phyloP scores from a whole-genome alignment of 2,888 invertebrate species.

The Caenorhabditis sp. region DNA sequence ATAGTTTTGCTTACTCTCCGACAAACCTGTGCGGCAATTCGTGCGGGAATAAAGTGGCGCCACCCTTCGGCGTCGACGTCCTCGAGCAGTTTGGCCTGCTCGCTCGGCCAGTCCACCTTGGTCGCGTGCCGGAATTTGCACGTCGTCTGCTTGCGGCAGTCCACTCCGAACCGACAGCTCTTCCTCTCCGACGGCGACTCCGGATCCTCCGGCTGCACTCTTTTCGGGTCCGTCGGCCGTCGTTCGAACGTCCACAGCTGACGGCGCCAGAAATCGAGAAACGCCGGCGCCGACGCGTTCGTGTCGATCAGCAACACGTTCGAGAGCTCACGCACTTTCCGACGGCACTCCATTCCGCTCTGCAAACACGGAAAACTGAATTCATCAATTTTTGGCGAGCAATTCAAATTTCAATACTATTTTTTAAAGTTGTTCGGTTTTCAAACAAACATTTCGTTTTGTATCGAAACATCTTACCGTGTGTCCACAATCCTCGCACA shows the following conservation, averaged over 20 bases:
- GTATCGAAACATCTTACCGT: constrained; percentile 14
- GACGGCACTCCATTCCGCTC: constrained; percentile 58
- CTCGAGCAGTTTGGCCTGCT: constrained; percentile 55
- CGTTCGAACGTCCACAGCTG: constrained; percentile 38
- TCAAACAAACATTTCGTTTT: too few species aligned
- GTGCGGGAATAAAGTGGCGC: constrained; percentile 48
- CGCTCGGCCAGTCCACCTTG: constrained; percentile 54
- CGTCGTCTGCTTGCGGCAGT: constrained; percentile 48
- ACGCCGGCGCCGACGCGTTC: constrained; percentile 37
- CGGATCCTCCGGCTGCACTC: constrained; percentile 1
- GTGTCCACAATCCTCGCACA: constrained; percentile 50
- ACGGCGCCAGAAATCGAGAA: constrained; percentile 56
- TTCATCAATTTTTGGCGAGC: background rate
- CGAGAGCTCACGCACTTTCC: constrained; percentile 51
- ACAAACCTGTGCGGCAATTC: constrained; percentile 20
- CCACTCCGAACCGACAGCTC: constrained; percentile 39
- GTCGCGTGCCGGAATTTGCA: constrained; percentile 63
- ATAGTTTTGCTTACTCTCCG: too few species aligned
- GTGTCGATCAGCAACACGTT: constrained; percentile 62
- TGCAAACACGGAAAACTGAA: constrained; percentile 10
- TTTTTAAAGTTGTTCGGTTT: too few species aligned
- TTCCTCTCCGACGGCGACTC: constrained; percentile 35
- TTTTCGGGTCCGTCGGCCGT: constrained; percentile 42
- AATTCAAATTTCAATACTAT: too few species aligned
- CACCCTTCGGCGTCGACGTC: constrained; percentile 53